Base-by-base conservation (phyloP, 2,797 vertebrate species). In the Nannoperca obscura region DNA sequence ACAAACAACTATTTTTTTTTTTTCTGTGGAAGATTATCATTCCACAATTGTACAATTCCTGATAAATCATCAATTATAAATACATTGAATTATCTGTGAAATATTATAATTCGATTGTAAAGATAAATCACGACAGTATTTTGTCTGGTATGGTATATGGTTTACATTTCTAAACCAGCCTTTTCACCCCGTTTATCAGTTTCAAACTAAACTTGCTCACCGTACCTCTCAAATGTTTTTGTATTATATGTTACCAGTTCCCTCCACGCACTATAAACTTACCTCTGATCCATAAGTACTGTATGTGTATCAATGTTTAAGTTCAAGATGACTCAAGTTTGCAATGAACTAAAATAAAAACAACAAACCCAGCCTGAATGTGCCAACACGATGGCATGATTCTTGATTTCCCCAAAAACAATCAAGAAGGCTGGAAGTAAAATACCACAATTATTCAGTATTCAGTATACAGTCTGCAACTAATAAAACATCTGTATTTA, bases 221-320 rank as follows among this genome's bases (percentile, higher is more conserved):
- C 50, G 74, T 69, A 64, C 63, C 67, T 76, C 57, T 66, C 17
- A 40, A 55, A 57, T 69, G 47, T 76, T 78, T 46, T 66, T 81
- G 22, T 66, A 15, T 55, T 52, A 12, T 49, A 72, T 64, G 12
- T 75, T 44, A 55, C 58, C 15, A 46, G 47, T 73, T 79, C 60
- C 65, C 55, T 74, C 53, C 36, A 74, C 34, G 24, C 55, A 74
- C 67, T 71, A 83, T 83, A 66, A 84, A 76, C 52, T 65, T 84
- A 91, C 84, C 83, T 90, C 85, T 69, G 40, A 74, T 82, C 55
- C 63, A 77, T 47, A 84, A 85, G 86, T 89, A 85, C 80, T 86
- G 77, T 81, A 83, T 46, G 38, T 81, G 59, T 47, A 50, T 74
- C 57, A 15, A 36, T 79, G 74, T 80, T 62, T 64, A 69, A 58